These are phyloP conservation scores for Acrobasis consociella DNA, from an alignment of 2,888 invertebrate genomes.

Conservation along the genomic window DNA sequence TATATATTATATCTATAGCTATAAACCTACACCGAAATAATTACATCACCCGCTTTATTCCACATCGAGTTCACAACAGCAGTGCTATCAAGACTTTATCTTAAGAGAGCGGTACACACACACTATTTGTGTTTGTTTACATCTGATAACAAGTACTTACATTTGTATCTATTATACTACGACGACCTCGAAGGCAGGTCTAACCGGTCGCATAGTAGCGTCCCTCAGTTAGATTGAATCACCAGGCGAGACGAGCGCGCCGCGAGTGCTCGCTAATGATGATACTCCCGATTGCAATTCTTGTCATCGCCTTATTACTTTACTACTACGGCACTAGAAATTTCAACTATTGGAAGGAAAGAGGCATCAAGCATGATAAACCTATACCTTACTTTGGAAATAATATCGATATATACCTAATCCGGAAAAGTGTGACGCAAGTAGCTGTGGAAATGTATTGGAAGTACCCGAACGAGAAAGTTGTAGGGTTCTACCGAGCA, in stretches of 20 bases:
- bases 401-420: constrained; percentile 45
- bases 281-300: constrained; percentile 25
- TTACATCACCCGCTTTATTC: too few relatives aligned
- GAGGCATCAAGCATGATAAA: constrained; percentile 52
- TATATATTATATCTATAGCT: too few relatives aligned
- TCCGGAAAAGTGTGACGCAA: constrained; percentile 48
- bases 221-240: not conserved
- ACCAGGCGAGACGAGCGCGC: not conserved
- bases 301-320: constrained; percentile 35
- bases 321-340: constrained; percentile 51
- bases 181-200: not conserved
- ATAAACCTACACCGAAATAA: too few relatives aligned
- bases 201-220: not conserved
- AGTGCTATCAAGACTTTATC: too few relatives aligned
- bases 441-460: constrained; percentile 50
- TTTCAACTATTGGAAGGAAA: constrained; percentile 52
- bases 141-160: not conserved
- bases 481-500: constrained; percentile 57
- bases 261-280: not conserved
- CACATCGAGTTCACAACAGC: too few relatives aligned
- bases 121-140: not conserved
- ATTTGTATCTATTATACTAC: not conserved
- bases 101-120: too few relatives aligned
- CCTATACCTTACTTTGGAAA: constrained; percentile 57
- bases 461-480: constrained; percentile 54